A percentile compares a stretch with the other conserved stretches of the same genome.
Evolutionary conservation across 2,797 vertebrate genomes (phyloP).

Genomic region (Sandelia bainsii): DNA sequence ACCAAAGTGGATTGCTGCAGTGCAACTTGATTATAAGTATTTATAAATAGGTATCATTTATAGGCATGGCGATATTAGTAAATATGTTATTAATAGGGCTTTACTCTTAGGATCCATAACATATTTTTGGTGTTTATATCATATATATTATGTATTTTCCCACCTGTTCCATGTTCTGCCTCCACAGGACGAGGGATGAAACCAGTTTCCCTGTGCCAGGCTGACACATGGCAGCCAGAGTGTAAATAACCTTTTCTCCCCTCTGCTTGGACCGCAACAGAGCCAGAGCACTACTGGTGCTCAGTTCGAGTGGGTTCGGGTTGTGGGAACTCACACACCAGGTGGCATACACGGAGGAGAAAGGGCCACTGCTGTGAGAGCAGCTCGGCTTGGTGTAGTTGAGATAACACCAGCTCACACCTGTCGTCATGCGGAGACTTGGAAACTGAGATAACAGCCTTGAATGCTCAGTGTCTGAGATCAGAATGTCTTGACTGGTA

Average conservation of each 20-base stretch:
- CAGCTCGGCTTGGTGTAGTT: constrained; percentile 97
- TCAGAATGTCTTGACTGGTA: constrained; percentile 80
- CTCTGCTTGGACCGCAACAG: constrained; percentile 94
- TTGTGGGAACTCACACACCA: constrained; percentile 96
- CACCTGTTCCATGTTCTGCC: constrained; percentile 93
- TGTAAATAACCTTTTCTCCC: constrained; percentile 90
- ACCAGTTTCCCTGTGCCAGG: constrained; percentile 92
- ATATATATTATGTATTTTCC: constrained; percentile 41
- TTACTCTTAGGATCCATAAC: background rate
- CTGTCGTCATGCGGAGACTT: constrained; percentile 95
- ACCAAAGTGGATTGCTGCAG: constrained; percentile 6
- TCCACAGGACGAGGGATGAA: constrained; percentile 92
- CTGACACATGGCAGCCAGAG: constrained; percentile 92
- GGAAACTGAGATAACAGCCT: constrained; percentile 92
- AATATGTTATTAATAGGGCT: constrained; percentile 7
- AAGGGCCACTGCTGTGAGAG: constrained; percentile 86
- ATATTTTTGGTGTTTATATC: too few species aligned
- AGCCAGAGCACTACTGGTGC: constrained; percentile 92
- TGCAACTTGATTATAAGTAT: constrained; percentile 15
- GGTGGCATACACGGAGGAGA: constrained; percentile 93
- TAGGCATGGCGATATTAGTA: background rate
- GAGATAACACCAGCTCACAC: constrained; percentile 99
- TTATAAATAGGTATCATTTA: background rate
- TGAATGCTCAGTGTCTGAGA: constrained; percentile 88
- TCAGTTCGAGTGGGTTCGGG: constrained; percentile 93